These are phyloP conservation scores for Microchrysa polita DNA, from an alignment of 2,888 invertebrate species.

Conservation along the genomic window DNA sequence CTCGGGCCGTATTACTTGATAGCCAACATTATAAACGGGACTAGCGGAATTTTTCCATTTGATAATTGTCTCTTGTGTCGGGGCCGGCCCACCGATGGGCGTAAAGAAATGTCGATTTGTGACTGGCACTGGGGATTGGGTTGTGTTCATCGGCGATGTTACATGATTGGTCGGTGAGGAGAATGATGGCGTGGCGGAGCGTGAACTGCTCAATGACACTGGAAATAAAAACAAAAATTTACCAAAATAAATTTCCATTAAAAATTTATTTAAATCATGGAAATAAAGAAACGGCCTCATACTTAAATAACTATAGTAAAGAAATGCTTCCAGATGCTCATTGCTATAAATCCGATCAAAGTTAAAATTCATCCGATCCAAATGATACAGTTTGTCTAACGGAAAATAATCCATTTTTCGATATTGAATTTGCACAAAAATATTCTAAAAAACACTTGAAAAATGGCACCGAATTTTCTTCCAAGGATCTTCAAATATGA, in stretches of 20 bases:
- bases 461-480: too few relatives aligned
- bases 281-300: not conserved
- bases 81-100: constrained; percentile 81
- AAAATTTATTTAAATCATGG: too few relatives aligned
- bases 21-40: constrained; percentile 61
- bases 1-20: constrained; percentile 60
- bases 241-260: not conserved
- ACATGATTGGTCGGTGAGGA: constrained; percentile 78
- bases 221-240: constrained; percentile 53
- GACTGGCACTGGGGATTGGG: constrained; percentile 73
- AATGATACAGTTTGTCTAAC: not conserved
- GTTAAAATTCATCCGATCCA: too few relatives aligned
- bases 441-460: too few relatives aligned
- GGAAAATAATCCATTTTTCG: constrained; percentile 14
- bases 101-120: constrained; percentile 88
- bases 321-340: too few relatives aligned
- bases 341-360: too few relatives aligned
- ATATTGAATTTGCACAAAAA: not conserved
- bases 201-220: constrained; percentile 93
- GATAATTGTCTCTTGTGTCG: constrained; percentile 52
- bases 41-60: constrained; percentile 64
- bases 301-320: constrained; percentile 15
- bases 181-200: constrained; percentile 92
- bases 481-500: too few relatives aligned
- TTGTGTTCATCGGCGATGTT: constrained; percentile 73